phyloP scores from a whole-genome alignment of 2,888 invertebrate species.

The Plebejus melissa region DNA sequence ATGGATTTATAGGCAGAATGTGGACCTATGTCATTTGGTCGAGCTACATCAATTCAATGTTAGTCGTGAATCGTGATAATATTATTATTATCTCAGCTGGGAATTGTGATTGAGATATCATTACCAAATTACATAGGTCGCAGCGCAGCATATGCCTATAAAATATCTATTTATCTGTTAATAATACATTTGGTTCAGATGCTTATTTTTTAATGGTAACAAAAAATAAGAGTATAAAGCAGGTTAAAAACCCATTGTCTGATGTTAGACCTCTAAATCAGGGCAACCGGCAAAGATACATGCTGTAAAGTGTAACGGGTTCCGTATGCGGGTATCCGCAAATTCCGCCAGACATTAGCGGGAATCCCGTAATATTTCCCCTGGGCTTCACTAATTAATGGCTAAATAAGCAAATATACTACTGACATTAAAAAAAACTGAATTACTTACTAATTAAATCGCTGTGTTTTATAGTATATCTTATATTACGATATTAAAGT shows the following conservation, averaged over 20 bases:
- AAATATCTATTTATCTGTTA: no score
- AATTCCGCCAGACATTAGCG: conserved; percentile 32
- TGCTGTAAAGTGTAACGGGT: conserved; percentile 36
- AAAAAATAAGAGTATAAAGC: background rate
- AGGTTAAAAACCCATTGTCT: background rate
- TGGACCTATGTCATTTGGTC: background rate
- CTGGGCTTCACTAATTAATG: conserved; percentile 28
- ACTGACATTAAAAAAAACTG: background rate
- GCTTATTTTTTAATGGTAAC: background rate
- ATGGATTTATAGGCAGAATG: background rate
- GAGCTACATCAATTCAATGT: background rate
- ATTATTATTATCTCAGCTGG: no score
- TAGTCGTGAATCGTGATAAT: no score
- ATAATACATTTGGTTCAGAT: no score
- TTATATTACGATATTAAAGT: no score
- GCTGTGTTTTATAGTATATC: no score
- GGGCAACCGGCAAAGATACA: conserved; percentile 32
- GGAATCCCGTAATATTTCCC: conserved; percentile 34
- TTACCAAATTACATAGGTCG: no score
- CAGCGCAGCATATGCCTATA: no score
- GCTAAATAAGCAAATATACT: background rate
- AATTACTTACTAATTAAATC: background rate
- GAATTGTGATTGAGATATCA: no score
- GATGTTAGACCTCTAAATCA: background rate
- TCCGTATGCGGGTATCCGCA: conserved; percentile 31